Evolutionary conservation across 2,113 vertebrate genomes (phyloP).

Genomic region (Anser brachyrhynchus): DNA sequence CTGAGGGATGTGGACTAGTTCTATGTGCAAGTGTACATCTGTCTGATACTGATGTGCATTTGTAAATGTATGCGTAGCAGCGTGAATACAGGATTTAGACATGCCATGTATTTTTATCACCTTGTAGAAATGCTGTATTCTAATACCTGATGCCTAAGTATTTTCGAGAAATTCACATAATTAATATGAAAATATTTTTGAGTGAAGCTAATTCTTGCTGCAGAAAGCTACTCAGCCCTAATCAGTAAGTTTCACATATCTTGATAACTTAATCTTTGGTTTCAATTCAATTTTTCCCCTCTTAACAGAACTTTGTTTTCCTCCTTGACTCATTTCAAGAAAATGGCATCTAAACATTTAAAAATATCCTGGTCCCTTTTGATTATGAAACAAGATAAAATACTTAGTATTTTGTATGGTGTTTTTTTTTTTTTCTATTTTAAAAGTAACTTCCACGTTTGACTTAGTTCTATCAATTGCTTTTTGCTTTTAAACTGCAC

Average conservation of each 20-base stretch:
- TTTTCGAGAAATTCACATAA: not conserved
- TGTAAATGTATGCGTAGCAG: not conserved
- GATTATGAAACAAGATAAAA: conserved; percentile 35
- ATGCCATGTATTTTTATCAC: not conserved
- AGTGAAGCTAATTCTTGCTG: not conserved
- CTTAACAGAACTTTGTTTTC: conserved; percentile 9
- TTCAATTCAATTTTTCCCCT: conserved; percentile 22
- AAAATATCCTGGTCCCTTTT: conserved; percentile 38
- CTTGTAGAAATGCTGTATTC: not conserved
- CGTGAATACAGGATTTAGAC: not conserved
- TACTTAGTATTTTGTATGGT: not conserved
- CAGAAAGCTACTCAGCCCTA: conserved; percentile 29
- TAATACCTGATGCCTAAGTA: not conserved
- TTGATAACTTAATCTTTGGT: conserved; percentile 6
- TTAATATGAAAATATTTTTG: conserved; percentile 47
- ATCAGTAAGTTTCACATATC: not conserved
- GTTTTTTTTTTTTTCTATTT: too few species aligned
- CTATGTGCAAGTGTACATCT: not conserved
- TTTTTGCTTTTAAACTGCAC: conserved; percentile 17
- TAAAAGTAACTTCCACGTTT: not conserved
- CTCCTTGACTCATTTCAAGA: conserved; percentile 43
- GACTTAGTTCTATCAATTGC: not conserved
- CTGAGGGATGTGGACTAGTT: not conserved
- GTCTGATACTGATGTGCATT: not conserved
- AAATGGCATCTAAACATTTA: conserved; percentile 52